Evolutionary conservation across 2,113 vertebrate species (phyloP).

Genomic region (Recurvirostra avosetta): DNA sequence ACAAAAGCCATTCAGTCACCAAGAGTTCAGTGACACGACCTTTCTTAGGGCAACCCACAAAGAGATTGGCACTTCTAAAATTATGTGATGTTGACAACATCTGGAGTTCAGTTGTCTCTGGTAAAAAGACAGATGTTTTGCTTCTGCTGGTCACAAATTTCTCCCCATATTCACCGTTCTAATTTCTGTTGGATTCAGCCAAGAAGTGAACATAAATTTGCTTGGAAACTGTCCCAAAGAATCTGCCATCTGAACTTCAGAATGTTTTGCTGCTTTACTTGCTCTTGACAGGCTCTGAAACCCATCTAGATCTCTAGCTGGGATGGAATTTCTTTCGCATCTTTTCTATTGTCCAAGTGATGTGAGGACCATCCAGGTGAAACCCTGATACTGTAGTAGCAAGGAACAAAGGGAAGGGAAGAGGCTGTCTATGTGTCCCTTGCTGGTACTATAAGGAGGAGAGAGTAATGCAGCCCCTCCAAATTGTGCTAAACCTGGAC

Average conservation of each 20-base stretch:
- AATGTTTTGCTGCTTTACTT: conserved; percentile 6
- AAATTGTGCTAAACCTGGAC: not conserved
- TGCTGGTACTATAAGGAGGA: not conserved
- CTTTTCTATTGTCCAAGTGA: not conserved
- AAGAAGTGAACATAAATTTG: conserved; percentile 27
- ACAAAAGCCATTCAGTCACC: conserved; percentile 48
- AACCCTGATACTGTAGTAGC: not conserved
- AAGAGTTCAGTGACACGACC: conserved; percentile 47
- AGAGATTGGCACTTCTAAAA: conserved; percentile 34
- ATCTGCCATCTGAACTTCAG: not conserved
- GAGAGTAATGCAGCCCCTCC: not conserved
- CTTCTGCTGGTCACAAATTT: conserved; percentile 37
- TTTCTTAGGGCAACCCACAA: conserved; percentile 7
- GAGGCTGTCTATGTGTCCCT: not conserved
- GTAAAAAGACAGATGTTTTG: conserved; percentile 30
- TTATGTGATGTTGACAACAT: conserved; percentile 39
- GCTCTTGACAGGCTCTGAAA: not conserved
- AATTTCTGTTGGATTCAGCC: not conserved
- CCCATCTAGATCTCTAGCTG: not conserved
- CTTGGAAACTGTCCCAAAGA: conserved; percentile 21
- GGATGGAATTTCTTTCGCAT: not conserved
- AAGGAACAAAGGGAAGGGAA: not conserved
- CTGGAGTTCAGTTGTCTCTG: not conserved
- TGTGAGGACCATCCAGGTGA: not conserved
- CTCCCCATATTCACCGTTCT: not conserved